These are phyloP conservation scores for Galleria mellonella DNA, from an alignment of 1,140 invertebrate species.

Conservation along the genomic window DNA sequence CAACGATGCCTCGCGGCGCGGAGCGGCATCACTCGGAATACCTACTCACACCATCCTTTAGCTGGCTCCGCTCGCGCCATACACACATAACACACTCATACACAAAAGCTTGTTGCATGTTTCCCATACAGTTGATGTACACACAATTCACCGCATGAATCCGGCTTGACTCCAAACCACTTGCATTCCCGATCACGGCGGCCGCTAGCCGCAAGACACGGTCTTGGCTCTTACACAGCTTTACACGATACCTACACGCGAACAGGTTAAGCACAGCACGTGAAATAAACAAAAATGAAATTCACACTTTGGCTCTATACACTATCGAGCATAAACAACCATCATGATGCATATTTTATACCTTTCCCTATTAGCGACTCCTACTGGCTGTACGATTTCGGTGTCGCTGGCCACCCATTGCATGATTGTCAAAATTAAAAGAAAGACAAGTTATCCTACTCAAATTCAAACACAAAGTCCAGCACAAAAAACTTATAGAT, in stretches of 20 bases:
- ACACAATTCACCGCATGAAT: conserved; percentile 59
- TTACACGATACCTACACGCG: conserved; percentile 62
- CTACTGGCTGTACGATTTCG: conserved; percentile 58
- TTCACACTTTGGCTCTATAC: conserved; percentile 48
- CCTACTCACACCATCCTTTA: conserved; percentile 38
- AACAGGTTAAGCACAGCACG: conserved; percentile 60
- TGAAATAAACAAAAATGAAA: conserved; percentile 26
- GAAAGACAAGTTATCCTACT: conserved; percentile 40
- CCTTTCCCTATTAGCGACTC: conserved; percentile 69
- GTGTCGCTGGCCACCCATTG: conserved; percentile 61
- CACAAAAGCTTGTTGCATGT: conserved; percentile 60
- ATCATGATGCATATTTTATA: conserved; percentile 72
- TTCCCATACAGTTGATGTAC: conserved; percentile 41
- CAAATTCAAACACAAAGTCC: conserved; percentile 46
- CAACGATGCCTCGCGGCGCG: conserved; percentile 19
- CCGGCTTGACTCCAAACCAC: conserved; percentile 51
- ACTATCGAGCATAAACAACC: conserved; percentile 57
- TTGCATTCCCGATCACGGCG: conserved; percentile 71
- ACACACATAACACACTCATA: conserved; percentile 49
- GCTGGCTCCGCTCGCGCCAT: conserved; percentile 70
- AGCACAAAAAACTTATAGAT: conserved; percentile 40
- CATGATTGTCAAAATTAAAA: conserved; percentile 43
- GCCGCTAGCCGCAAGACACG: conserved; percentile 34
- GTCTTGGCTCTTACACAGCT: conserved; percentile 52
- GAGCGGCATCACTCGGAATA: conserved; percentile 36